Percentiles rank a stretch among this genome's conserved stretches.
Conservation (phyloP, 2,888 invertebrate genomes). For the Linnaemya vulpina region DNA sequence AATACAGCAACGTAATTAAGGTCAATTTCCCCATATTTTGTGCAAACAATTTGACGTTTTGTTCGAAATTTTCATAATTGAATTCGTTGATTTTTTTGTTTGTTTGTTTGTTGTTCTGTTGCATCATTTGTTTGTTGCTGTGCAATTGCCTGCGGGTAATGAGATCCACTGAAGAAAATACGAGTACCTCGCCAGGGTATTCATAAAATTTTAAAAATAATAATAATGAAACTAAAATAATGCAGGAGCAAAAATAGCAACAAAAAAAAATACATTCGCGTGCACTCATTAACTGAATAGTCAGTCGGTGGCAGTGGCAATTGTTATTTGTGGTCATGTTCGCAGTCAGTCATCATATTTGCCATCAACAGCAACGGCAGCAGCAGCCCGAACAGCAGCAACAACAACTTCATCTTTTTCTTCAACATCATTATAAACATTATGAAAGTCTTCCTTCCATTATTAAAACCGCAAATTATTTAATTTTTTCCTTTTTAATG, state of each 20-base stretch:
- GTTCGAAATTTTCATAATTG: slow-evolving; percentile 55
- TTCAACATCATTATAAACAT: slow-evolving; percentile 38
- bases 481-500: slow-evolving; percentile 56
- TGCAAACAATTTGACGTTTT: slow-evolving; percentile 29
- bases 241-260: too few relatives aligned
- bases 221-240: slow-evolving; percentile 38
- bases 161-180: slow-evolving; percentile 28
- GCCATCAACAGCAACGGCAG: neutral
- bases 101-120: slow-evolving; percentile 2
- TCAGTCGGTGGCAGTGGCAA: slow-evolving; percentile 29
- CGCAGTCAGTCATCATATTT: slow-evolving; percentile 4
- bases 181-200: slow-evolving; percentile 51
- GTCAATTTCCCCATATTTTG: slow-evolving; percentile 59
- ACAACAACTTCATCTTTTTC: neutral
- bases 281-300: slow-evolving; percentile 63
- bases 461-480: slow-evolving; percentile 69
- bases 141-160: slow-evolving; percentile 44
- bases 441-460: slow-evolving; percentile 52
- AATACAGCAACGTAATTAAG: slow-evolving; percentile 57
- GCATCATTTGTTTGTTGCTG: slow-evolving; percentile 24
- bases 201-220: neutral
- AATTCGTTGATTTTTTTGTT: slow-evolving; percentile 36
- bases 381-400: neutral
- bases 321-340: slow-evolving; percentile 36
- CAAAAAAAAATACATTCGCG: too few relatives aligned